phyloP scores from a whole-genome alignment of 2,888 invertebrate genomes.

The Papilio gigon region DNA sequence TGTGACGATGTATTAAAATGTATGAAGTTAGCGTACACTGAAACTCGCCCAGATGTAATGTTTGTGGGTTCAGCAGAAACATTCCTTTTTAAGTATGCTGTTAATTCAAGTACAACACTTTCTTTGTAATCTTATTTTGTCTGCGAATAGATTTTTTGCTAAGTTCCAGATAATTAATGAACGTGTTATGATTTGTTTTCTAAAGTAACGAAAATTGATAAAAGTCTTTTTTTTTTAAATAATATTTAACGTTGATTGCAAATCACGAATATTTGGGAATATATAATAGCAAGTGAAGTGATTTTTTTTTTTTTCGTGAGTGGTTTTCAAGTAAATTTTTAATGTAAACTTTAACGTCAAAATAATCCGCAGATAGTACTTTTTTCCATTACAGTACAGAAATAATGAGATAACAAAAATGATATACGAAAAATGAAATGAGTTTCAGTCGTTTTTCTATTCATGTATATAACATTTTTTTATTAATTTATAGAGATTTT shows the following conservation, averaged over 20 bases:
- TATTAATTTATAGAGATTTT: background rate
- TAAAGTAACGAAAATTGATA: no score
- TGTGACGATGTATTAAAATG: constrained; percentile 64
- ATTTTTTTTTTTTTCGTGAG: no score
- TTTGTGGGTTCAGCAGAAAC: constrained; percentile 52
- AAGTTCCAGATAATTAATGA: background rate
- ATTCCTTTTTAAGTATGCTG: constrained; percentile 61
- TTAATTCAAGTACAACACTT: constrained; percentile 48
- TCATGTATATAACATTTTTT: constrained; percentile 13
- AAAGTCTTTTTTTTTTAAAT: no score
- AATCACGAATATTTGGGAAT: no score
- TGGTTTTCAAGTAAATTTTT: no score
- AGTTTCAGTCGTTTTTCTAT: constrained; percentile 16
- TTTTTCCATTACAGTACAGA: constrained; percentile 9
- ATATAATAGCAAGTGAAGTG: no score
- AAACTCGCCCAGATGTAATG: constrained; percentile 30
- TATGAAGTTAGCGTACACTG: constrained; percentile 67
- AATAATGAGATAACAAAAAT: constrained; percentile 28
- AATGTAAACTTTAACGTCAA: constrained; percentile 7
- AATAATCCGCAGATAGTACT: background rate
- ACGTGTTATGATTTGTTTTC: background rate
- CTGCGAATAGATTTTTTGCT: background rate
- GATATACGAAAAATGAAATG: constrained; percentile 21
- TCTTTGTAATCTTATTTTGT: constrained; percentile 21
- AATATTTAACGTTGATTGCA: no score